Base-by-base conservation (phyloP, 2,888 invertebrate species). In the Physocephala rufipes region DNA sequence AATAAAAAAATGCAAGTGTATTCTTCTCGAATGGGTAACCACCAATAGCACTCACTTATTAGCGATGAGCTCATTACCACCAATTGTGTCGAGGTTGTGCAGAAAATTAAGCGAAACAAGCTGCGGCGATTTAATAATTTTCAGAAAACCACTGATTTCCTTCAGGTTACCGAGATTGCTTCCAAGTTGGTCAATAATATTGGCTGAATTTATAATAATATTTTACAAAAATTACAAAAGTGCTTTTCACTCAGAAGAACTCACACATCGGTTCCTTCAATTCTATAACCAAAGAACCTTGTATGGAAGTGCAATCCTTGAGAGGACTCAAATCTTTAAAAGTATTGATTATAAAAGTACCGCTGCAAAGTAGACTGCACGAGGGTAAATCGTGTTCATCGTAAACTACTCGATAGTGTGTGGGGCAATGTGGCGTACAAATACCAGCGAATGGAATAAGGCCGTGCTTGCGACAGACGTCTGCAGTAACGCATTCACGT, bases 381-480 rank as follows among this genome's bases (percentile, higher is more conserved):
- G 73, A 71, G 1, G 36, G 2, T 5, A 21, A 15, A 0, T 74
- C 76, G 15, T 71, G 74, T 26, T 13, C 16, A 4, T 77, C 71
- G 0, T 36, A 9, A 0, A 76, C 47, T 7, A 77, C 49, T 47
- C 75, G 71, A 65, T 82, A 80, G 64, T 88, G 87, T 0, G 82
- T 79, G 0, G 95, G 94, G 80, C 95, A 95, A 1, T 86, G 84
- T n/a, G 89, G 86, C 66, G 90, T 87, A 84, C 96, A 96, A 67
- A 75, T 75, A 4, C 74, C 74, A 0, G 76, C 76, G 45, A 80
- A 49, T 0, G 81, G 80, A 45, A 82, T 78, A 0, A 71, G 71
- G 0, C 75, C 75, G 3, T 67, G 61, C 2, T 77, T 66, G 0
- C 74, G 75, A 36, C 85, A 85, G 28, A 80, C 78, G 2, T 71